Conservation (phyloP, 2,888 invertebrate species). For the Acleris sparsana region DNA sequence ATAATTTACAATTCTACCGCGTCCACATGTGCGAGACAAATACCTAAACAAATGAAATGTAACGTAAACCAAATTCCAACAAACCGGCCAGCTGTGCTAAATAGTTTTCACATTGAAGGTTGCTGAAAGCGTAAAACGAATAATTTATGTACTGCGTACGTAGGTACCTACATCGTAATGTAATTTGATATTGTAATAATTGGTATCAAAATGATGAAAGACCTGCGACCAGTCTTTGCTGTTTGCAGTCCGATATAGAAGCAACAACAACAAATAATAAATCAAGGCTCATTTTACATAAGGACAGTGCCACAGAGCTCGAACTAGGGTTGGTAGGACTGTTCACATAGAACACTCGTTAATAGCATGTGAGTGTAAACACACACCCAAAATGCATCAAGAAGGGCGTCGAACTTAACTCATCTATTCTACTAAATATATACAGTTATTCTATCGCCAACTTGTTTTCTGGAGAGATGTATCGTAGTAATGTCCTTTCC, state of each 20-base stretch:
- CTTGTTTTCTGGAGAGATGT: too few species aligned
- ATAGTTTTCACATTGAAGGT: slow-evolving; percentile 43
- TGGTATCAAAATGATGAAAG: too few species aligned
- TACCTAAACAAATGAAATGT: slow-evolving; percentile 33
- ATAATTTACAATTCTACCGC: background rate
- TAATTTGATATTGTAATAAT: background rate
- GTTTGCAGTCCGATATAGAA: too few species aligned
- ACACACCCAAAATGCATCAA: slow-evolving; percentile 33
- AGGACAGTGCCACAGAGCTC: background rate
- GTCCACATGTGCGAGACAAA: slow-evolving; percentile 14
- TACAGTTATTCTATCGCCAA: too few species aligned
- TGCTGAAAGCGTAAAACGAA: slow-evolving; percentile 11
- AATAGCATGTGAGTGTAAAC: slow-evolving; percentile 53
- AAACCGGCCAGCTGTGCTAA: slow-evolving; percentile 48
- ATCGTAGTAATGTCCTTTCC: too few species aligned
- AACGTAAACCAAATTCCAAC: slow-evolving; percentile 47
- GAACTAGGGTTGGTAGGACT: slow-evolving; percentile 45
- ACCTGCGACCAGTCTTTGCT: too few species aligned
- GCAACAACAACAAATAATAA: too few species aligned
- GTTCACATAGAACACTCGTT: slow-evolving; percentile 41
- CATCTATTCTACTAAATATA: background rate
- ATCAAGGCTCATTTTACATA: background rate
- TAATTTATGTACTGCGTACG: slow-evolving; percentile 7
- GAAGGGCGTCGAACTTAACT: slow-evolving; percentile 40
- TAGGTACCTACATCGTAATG: slow-evolving; percentile 5